Evolutionary conservation across 2,888 invertebrate genomes (phyloP), one percentile per base, ranked within the genome.

Genomic region (Electrophaes corylata): DNA sequence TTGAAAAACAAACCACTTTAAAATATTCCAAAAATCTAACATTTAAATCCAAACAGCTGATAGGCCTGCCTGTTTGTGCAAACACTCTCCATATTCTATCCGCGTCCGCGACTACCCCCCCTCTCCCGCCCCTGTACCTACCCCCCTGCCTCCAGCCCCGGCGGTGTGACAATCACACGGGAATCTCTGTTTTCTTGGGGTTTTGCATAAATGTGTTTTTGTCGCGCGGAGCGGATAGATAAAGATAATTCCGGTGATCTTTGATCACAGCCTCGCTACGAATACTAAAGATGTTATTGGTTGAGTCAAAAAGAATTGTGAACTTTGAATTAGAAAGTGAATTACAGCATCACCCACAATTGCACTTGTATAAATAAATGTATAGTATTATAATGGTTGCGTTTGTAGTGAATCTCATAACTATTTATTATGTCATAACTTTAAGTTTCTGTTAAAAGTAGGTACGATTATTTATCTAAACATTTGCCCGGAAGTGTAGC

Each of bases 51-150:
- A 39, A 29, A 35, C 45, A 45, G 56, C 40, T 56, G 45, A 49
- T 45, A 49, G 44, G 56, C 31, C 53, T 40, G 35, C 6, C 53
- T 40, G 35, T 4, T 50, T 50, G 41, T 19, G 41, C 57, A 47
- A 50, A 51, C 51, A 51, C 46, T 57, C 46, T 51, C 41, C 35
- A 41, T 51, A 57, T 57, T 51, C 57, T 18, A 31, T 31, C 46
- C 57, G 33, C 57, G 57, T 57, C 45, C 49, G 49, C n/a, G 31
- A 39, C 18, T 19, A 4, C 19, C 8, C 6, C 49, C 12, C 33
- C 39, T 18, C 10, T 31, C 5, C 19, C 1, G 8, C 35, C 18
- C 18, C 23, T 14, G n/a, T 18, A 18, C 43, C 4, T 10, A 3
- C 35, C 10, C 37, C 37, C 14, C 11, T 4, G 1, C 31, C 45